Evolutionary conservation across 2,113 vertebrate genomes (phyloP).

Genomic region (Halcyon malimbica): DNA sequence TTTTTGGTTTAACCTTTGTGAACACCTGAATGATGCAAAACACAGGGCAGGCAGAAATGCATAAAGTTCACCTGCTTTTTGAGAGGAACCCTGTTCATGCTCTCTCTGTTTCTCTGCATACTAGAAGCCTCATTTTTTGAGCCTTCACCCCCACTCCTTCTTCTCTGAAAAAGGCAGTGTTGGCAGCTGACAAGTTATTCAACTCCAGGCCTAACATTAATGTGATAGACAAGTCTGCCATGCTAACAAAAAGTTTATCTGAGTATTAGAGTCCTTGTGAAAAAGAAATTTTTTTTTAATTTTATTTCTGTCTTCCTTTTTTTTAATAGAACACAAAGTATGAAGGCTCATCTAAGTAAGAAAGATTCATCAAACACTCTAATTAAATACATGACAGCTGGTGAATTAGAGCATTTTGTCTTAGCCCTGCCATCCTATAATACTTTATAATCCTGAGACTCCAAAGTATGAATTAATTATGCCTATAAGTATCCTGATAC

Average conservation of each 20-base stretch:
- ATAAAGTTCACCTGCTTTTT: not conserved
- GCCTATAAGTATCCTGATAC: constrained; percentile 67
- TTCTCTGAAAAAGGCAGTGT: not conserved
- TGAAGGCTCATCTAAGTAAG: constrained; percentile 58
- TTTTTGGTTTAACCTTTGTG: not conserved
- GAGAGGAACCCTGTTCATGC: not conserved
- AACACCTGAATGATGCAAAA: not conserved
- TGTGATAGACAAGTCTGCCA: not conserved
- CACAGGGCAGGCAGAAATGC: not conserved
- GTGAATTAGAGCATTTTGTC: constrained; percentile 80
- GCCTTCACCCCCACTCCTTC: not conserved
- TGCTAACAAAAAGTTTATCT: not conserved
- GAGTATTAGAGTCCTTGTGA: not conserved
- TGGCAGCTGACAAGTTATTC: not conserved
- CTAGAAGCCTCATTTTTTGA: not conserved
- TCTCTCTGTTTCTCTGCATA: not conserved
- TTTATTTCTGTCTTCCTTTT: not conserved
- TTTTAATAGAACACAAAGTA: not conserved
- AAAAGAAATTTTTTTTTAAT: not conserved
- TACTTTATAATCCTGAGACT: constrained; percentile 79
- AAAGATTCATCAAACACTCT: constrained; percentile 77
- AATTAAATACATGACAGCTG: constrained; percentile 82
- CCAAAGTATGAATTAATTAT: constrained; percentile 80
- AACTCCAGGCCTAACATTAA: not conserved
- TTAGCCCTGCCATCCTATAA: constrained; percentile 73